Percentiles rank a stretch among this genome's conserved stretches.
Conservation (phyloP, 1,140 invertebrate genomes). For the Pentalonia nigronervosa region DNA sequence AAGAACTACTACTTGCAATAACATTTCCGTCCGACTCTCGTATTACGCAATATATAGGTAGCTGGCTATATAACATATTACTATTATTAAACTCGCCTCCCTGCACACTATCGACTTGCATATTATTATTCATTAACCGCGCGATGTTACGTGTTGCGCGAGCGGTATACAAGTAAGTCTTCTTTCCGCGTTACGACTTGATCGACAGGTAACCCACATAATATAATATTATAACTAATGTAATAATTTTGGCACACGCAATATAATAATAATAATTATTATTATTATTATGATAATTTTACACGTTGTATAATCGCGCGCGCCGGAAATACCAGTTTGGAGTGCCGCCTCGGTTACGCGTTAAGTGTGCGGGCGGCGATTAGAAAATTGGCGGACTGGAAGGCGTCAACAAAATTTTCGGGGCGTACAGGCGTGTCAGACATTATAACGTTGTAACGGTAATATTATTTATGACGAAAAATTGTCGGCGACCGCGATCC, state of each 20-base stretch:
- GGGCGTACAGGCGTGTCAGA: no score
- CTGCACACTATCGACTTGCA: not conserved
- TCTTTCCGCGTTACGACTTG: not conserved
- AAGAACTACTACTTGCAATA: not conserved
- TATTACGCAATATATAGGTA: not conserved
- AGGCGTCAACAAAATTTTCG: not conserved
- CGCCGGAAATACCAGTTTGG: not conserved
- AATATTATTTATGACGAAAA: not conserved
- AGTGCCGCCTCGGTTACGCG: not conserved
- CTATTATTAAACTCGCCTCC: not conserved
- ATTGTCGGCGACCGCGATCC: no score
- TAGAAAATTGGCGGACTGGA: not conserved
- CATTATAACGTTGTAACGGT: no score
- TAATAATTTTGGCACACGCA: not conserved
- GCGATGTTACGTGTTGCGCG: not conserved
- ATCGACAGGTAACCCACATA: not conserved
- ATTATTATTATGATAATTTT: not conserved
- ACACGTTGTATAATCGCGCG: not conserved
- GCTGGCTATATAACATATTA: not conserved
- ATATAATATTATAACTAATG: not conserved
- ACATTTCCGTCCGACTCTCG: not conserved
- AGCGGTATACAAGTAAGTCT: not conserved
- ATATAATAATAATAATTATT: not conserved
- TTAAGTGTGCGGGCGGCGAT: not conserved
- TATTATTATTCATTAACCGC: not conserved